Evolutionary conservation across 1,140 invertebrate genomes (phyloP).

Genomic region (Ericerus pela): DNA sequence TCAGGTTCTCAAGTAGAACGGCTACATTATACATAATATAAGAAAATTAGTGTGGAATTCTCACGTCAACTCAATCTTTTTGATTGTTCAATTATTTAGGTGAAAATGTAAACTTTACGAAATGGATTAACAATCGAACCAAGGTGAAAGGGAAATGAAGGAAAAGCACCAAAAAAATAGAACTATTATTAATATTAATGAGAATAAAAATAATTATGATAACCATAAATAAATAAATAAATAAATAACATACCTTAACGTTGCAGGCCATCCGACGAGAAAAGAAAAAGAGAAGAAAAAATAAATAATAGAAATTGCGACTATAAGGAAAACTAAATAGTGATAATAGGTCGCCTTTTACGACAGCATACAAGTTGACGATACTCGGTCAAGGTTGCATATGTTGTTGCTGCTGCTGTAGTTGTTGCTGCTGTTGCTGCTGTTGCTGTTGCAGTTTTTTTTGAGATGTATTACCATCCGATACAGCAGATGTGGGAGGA

Average conservation of each 20-base stretch:
- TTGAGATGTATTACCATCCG: background rate
- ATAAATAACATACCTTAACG: background rate
- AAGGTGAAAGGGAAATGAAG: background rate
- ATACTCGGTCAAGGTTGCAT: conserved; percentile 5
- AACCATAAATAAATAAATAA: conserved; percentile 3
- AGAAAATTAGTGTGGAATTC: background rate
- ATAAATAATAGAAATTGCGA: conserved; percentile 4
- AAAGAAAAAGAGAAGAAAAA: conserved; percentile 1
- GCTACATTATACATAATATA: background rate
- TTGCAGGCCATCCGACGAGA: background rate
- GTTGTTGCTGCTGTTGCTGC: background rate
- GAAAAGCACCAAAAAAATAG: background rate
- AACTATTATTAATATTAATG: too few relatives aligned
- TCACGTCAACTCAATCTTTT: too few relatives aligned
- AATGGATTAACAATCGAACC: background rate
- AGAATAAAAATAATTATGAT: background rate
- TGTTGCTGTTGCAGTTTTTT: background rate
- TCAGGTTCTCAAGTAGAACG: too few relatives aligned
- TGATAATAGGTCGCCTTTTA: background rate
- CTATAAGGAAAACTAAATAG: conserved; percentile 11
- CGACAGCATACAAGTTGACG: background rate
- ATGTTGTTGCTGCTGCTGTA: too few relatives aligned
- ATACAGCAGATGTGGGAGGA: conserved; percentile 29
- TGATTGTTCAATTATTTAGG: too few relatives aligned
- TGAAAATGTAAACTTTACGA: background rate